Conservation (phyloP, 2,113 vertebrate genomes). For the Entomyzon cyanotis region DNA sequence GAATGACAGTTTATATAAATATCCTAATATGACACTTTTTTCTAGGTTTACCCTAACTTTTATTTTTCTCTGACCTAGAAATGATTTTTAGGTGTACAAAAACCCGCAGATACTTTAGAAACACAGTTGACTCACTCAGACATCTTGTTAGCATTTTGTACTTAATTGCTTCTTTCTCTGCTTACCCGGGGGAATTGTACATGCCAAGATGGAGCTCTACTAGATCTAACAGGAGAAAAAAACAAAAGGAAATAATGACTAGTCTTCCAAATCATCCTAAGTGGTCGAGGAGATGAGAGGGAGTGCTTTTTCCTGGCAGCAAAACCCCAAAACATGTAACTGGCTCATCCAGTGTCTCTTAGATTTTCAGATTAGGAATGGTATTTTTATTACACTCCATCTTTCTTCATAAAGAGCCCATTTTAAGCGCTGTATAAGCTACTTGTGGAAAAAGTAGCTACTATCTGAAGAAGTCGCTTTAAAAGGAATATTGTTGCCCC, state of each 20-base stretch:
- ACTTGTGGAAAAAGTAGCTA: slow-evolving; percentile 19
- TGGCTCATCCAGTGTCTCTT: neutral
- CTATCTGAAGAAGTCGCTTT: neutral
- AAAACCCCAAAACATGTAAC: slow-evolving; percentile 4
- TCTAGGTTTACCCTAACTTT: slow-evolving; percentile 44
- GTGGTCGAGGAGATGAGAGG: neutral
- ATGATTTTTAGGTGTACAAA: slow-evolving; percentile 63
- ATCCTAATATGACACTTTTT: slow-evolving; percentile 60
- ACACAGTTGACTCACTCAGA: slow-evolving; percentile 31
- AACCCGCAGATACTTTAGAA: slow-evolving; percentile 56
- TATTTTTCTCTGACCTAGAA: slow-evolving; percentile 69
- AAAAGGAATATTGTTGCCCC: neutral
- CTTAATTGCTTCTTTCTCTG: slow-evolving; percentile 71
- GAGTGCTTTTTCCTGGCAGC: neutral
- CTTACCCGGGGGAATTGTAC: slow-evolving; percentile 60
- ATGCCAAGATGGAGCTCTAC: slow-evolving; percentile 53
- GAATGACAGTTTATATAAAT: slow-evolving; percentile 75
- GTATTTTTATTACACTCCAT: neutral
- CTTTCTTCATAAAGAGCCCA: neutral
- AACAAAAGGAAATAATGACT: slow-evolving; percentile 52
- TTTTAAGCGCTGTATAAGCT: slow-evolving; percentile 22
- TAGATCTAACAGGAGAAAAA: slow-evolving; percentile 26
- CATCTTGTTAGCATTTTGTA: slow-evolving; percentile 72
- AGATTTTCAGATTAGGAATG: slow-evolving; percentile 16
- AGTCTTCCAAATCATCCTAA: slow-evolving; percentile 38